Percentiles rank a stretch among this genome's conserved stretches.
Conservation (phyloP, 2,113 vertebrate species). For the Myxocyprinus asiaticus region DNA sequence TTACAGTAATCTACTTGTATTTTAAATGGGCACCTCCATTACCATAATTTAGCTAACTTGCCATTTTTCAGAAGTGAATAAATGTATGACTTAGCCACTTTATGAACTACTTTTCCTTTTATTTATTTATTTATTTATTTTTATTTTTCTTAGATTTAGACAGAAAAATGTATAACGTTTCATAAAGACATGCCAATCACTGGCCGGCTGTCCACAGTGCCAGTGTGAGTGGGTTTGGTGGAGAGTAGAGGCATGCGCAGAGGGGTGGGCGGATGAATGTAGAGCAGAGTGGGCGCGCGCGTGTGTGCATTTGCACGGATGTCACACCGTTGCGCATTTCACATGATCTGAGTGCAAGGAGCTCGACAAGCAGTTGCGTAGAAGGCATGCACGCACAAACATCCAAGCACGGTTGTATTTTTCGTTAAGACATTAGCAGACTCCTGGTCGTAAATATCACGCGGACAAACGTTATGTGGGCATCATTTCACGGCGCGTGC, state of each 20-base stretch:
- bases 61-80: no score
- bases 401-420: background rate
- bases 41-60: no score
- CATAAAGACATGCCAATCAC: background rate
- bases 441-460: conserved; percentile 59
- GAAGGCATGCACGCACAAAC: background rate
- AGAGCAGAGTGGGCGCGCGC: conserved; percentile 43
- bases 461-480: conserved; percentile 72
- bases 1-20: no score
- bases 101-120: no score
- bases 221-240: conserved; percentile 49
- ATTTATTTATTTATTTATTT: no score
- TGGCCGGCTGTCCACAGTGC: conserved; percentile 16
- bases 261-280: conserved; percentile 67
- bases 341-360: conserved; percentile 52
- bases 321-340: conserved; percentile 58
- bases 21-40: no score
- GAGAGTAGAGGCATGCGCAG: conserved; percentile 75
- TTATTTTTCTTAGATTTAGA: no score
- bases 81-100: no score
- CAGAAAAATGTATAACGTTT: background rate
- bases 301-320: conserved; percentile 44
- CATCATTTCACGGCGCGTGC: conserved; percentile 58
- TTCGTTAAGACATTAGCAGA: background rate
- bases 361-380: background rate